A percentile compares a stretch with the other conserved stretches of the same genome.
Conservation (phyloP, 2,113 vertebrate genomes). For the Sorex fumeus region DNA sequence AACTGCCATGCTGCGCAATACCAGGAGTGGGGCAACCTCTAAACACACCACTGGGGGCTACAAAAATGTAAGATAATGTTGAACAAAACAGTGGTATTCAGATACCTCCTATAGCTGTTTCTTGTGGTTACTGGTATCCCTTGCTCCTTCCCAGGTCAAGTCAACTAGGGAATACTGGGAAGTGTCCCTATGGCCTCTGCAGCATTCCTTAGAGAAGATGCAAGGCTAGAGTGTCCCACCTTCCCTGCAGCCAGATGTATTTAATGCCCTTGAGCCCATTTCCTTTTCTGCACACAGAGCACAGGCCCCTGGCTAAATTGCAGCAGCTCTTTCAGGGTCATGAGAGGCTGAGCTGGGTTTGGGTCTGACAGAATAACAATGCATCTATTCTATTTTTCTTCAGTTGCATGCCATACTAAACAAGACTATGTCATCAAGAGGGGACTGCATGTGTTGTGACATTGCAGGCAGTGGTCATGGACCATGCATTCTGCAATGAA, state of each 20-base stretch:
- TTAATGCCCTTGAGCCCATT: too few species aligned
- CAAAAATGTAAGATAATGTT: neutral
- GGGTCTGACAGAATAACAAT: neutral
- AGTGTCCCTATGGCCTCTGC: neutral
- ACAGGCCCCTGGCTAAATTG: neutral
- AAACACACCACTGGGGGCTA: too few species aligned
- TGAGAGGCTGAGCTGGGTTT: neutral
- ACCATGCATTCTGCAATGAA: neutral
- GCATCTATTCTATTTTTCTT: neutral
- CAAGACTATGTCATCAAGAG: neutral
- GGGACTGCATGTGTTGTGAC: neutral
- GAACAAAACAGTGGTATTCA: neutral
- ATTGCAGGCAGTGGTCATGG: neutral
- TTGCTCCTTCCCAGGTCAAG: constrained; percentile 21
- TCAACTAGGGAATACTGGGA: neutral
- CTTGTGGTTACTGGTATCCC: neutral
- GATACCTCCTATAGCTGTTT: too few species aligned
- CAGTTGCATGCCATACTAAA: constrained; percentile 10
- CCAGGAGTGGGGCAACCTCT: too few species aligned
- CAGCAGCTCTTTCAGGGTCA: neutral
- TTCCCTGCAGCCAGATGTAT: too few species aligned
- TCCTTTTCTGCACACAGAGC: neutral
- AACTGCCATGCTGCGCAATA: too few species aligned
- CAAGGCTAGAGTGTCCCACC: neutral
- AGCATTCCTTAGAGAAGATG: neutral